Evolutionary conservation across 2,113 vertebrate species (phyloP).

Genomic region (Panthera uncia): DNA sequence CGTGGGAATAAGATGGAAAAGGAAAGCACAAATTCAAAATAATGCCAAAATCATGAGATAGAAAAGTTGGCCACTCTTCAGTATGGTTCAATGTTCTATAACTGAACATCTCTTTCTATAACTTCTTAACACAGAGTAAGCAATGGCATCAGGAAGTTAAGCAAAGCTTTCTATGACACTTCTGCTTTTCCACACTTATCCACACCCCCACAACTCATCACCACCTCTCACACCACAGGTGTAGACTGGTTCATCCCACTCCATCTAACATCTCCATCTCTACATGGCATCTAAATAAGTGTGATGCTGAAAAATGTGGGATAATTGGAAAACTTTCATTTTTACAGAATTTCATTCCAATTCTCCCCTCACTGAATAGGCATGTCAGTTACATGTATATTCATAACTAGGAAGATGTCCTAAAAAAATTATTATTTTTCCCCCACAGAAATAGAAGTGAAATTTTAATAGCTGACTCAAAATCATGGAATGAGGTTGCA

Average conservation of each 20-base stretch:
- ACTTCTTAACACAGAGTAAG: background rate
- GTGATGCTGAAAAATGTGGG: background rate
- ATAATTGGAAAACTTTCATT: background rate
- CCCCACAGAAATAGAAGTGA: background rate
- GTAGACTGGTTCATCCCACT: too few species aligned
- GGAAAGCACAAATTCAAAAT: background rate
- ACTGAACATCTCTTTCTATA: background rate
- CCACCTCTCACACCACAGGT: background rate
- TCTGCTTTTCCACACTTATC: background rate
- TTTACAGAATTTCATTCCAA: background rate
- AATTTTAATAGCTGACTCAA: conserved; percentile 12
- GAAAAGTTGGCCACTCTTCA: background rate
- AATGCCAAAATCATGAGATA: background rate
- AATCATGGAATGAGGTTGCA: background rate
- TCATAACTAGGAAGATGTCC: background rate
- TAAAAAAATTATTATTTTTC: background rate
- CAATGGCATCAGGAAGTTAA: background rate
- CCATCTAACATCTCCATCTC: background rate
- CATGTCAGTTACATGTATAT: background rate
- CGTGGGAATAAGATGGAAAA: background rate
- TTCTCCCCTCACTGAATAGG: background rate
- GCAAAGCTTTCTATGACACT: background rate
- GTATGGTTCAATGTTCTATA: background rate
- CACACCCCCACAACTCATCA: too few species aligned
- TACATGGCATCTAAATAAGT: background rate